A percentile compares a stretch with the other conserved stretches of the same genome.
These are phyloP conservation scores for Hucho hucho DNA, from an alignment of 2,113 vertebrate genomes.

Conservation along the genomic window DNA sequence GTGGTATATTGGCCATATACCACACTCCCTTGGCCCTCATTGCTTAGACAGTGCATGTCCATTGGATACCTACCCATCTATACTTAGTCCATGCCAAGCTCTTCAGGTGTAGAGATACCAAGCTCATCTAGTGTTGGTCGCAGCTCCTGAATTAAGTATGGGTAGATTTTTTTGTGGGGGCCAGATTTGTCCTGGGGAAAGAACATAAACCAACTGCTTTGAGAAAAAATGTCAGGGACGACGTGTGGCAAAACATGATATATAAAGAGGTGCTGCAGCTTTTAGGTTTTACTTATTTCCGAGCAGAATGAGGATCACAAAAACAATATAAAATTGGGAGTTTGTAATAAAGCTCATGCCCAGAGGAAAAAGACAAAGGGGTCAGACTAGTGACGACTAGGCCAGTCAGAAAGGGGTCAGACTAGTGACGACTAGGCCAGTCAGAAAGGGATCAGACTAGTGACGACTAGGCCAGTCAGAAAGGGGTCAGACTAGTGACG, in stretches of 20 bases:
- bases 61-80: conserved; percentile 66
- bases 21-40: too few species aligned
- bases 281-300: neutral
- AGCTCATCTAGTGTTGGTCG: conserved; percentile 89
- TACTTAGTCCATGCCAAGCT: conserved; percentile 90
- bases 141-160: conserved; percentile 94
- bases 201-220: neutral
- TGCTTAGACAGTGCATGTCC: too few species aligned
- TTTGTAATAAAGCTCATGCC: neutral
- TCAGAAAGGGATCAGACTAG: neutral
- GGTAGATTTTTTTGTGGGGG: conserved; percentile 96
- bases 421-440: neutral
- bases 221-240: neutral
- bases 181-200: conserved; percentile 89
- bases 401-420: neutral
- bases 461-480: neutral
- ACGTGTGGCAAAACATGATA: neutral
- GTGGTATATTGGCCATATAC: too few species aligned
- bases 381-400: neutral
- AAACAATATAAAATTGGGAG: neutral
- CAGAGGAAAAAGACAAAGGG: neutral
- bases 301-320: too few species aligned
- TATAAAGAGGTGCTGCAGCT: neutral
- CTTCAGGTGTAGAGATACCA: conserved; percentile 94
- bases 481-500: too few species aligned